phyloP scores from a whole-genome alignment of 2,888 invertebrate genomes.

The Polia nebulosa region DNA sequence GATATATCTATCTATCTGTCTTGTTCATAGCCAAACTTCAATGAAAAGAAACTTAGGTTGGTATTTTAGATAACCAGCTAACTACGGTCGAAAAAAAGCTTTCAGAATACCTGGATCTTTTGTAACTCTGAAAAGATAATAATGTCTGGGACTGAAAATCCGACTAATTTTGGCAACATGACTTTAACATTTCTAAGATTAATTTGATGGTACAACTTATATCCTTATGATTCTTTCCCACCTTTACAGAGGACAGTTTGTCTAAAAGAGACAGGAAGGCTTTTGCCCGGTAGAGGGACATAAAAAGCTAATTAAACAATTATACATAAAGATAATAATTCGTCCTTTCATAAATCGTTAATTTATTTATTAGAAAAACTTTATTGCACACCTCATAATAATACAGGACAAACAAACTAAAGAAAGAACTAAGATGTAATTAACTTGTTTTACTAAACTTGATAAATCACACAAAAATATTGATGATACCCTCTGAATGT shows the following conservation, averaged over 20 bases:
- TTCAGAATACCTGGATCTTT: too few species aligned
- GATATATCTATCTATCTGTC: too few species aligned
- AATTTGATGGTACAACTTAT: not conserved
- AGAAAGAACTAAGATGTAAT: not conserved
- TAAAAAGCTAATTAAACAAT: not conserved
- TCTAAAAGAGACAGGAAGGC: too few species aligned
- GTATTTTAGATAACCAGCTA: too few species aligned
- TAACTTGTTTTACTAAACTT: not conserved
- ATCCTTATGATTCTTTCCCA: too few species aligned
- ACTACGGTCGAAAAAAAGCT: too few species aligned
- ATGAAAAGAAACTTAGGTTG: not conserved
- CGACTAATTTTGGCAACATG: too few species aligned
- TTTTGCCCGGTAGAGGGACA: not conserved
- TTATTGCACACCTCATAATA: too few species aligned
- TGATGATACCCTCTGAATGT: slow-evolving; percentile 51
- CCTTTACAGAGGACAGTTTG: not conserved
- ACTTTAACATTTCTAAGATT: not conserved
- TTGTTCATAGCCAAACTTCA: not conserved
- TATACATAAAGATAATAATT: not conserved
- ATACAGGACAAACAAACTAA: too few species aligned
- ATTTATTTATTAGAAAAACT: too few species aligned
- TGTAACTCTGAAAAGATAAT: not conserved
- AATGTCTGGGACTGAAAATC: not conserved
- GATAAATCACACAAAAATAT: not conserved
- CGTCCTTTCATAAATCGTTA: not conserved